Evolutionary conservation across 2,888 invertebrate genomes (phyloP).

Genomic region (Trilocha varians): DNA sequence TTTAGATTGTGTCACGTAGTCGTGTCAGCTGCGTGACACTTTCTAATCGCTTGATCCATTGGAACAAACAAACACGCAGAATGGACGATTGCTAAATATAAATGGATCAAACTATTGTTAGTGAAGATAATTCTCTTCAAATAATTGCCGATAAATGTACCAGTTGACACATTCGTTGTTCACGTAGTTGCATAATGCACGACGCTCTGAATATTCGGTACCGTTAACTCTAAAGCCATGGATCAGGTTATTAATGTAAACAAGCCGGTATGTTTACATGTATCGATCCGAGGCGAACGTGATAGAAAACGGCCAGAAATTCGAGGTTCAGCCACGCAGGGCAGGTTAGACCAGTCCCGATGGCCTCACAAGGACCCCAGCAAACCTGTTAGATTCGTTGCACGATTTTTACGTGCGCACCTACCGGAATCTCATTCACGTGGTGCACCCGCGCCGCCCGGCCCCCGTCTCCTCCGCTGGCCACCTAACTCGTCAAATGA

Average conservation of each 20-base stretch:
- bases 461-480: slow-evolving; percentile 40
- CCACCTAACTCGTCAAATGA: slow-evolving; percentile 71
- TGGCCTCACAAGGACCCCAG: slow-evolving; percentile 72
- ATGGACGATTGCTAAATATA: neutral
- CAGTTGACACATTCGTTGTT: slow-evolving; percentile 32
- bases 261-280: slow-evolving; percentile 35
- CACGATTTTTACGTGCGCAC: slow-evolving; percentile 74
- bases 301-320: slow-evolving; percentile 67
- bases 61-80: slow-evolving; percentile 44
- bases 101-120: neutral
- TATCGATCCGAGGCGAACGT: slow-evolving; percentile 45
- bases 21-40: slow-evolving; percentile 67
- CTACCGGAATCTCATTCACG: slow-evolving; percentile 73
- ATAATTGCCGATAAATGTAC: slow-evolving; percentile 52
- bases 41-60: slow-evolving; percentile 66
- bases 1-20: slow-evolving; percentile 61
- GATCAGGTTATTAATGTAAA: slow-evolving; percentile 27
- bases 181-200: slow-evolving; percentile 28
- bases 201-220: neutral
- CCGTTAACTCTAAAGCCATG: slow-evolving; percentile 10
- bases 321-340: slow-evolving; percentile 65
- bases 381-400: slow-evolving; percentile 74
- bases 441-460: slow-evolving; percentile 51
- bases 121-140: slow-evolving; percentile 43
- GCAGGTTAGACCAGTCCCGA: slow-evolving; percentile 73